Evolutionary conservation across 2,113 vertebrate genomes (phyloP).

Genomic region (Raphicerus campestris): DNA sequence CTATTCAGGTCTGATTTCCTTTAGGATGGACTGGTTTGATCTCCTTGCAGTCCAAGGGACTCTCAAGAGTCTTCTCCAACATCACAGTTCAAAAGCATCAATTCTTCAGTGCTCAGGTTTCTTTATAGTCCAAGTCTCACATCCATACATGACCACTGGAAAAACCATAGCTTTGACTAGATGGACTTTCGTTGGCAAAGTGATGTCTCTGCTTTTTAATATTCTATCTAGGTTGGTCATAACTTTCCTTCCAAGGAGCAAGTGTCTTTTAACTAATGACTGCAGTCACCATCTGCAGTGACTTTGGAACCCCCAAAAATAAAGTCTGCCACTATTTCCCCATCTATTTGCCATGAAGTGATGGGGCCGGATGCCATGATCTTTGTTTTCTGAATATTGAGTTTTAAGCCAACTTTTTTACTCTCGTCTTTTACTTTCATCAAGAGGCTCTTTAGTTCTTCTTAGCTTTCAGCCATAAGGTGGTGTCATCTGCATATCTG

Average conservation of each 20-base stretch:
- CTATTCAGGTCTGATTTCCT: background rate
- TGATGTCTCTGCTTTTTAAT: background rate
- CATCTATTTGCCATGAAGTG: background rate
- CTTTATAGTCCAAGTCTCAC: background rate
- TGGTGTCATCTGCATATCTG: background rate
- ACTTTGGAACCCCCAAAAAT: background rate
- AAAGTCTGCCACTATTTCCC: background rate
- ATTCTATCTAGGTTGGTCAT: background rate
- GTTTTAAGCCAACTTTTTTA: background rate
- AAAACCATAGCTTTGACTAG: background rate
- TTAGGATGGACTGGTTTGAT: background rate
- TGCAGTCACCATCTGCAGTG: background rate
- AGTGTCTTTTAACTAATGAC: background rate
- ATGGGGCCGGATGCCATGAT: background rate
- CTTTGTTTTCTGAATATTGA: background rate
- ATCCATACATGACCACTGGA: background rate
- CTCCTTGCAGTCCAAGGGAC: background rate
- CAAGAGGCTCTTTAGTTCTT: background rate
- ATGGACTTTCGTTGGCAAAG: background rate
- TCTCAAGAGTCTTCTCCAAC: background rate
- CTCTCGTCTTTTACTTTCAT: background rate
- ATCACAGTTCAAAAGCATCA: background rate
- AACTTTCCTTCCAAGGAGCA: background rate
- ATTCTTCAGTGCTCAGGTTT: background rate
- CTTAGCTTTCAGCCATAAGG: background rate